Evolutionary conservation across 2,797 vertebrate species (phyloP).

Genomic region (Pagetopsis macropterus): DNA sequence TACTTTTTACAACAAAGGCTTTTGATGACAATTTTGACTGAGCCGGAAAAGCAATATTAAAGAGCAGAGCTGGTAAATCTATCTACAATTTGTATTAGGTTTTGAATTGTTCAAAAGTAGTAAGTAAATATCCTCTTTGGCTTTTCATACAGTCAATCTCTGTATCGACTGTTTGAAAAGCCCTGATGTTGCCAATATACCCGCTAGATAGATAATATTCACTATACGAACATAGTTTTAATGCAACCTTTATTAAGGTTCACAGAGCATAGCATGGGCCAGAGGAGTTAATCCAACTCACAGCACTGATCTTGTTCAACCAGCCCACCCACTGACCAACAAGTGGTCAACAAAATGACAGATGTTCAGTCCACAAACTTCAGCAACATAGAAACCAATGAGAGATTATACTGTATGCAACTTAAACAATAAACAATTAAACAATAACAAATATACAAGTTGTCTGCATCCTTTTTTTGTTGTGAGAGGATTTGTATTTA

Average conservation of each 20-base stretch:
- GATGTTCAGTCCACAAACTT: slow-evolving; percentile 75
- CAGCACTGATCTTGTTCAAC: slow-evolving; percentile 57
- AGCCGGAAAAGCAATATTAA: slow-evolving; percentile 44
- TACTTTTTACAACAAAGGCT: slow-evolving; percentile 55
- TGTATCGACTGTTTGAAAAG: slow-evolving; percentile 48
- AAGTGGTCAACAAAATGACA: slow-evolving; percentile 59
- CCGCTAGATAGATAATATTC: slow-evolving; percentile 32
- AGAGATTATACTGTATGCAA: slow-evolving; percentile 86
- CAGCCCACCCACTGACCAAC: slow-evolving; percentile 54
- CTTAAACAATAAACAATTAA: slow-evolving; percentile 82
- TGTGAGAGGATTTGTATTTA: slow-evolving; percentile 19
- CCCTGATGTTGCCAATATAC: slow-evolving; percentile 27
- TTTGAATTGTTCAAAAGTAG: slow-evolving; percentile 36
- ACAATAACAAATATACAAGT: slow-evolving; percentile 78
- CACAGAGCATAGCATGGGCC: slow-evolving; percentile 41
- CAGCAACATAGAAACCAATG: slow-evolving; percentile 80
- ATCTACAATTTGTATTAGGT: slow-evolving; percentile 41
- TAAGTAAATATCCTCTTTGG: slow-evolving; percentile 28
- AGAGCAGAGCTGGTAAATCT: slow-evolving; percentile 36
- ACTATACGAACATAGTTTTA: slow-evolving; percentile 42
- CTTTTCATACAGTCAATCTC: slow-evolving; percentile 26
- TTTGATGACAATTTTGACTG: slow-evolving; percentile 46
- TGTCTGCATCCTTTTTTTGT: slow-evolving; percentile 50
- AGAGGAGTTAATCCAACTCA: slow-evolving; percentile 47
- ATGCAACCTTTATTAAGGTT: slow-evolving; percentile 41